Base-by-base conservation (phyloP, 2,797 vertebrate genomes). In the Muscicapa striata region DNA sequence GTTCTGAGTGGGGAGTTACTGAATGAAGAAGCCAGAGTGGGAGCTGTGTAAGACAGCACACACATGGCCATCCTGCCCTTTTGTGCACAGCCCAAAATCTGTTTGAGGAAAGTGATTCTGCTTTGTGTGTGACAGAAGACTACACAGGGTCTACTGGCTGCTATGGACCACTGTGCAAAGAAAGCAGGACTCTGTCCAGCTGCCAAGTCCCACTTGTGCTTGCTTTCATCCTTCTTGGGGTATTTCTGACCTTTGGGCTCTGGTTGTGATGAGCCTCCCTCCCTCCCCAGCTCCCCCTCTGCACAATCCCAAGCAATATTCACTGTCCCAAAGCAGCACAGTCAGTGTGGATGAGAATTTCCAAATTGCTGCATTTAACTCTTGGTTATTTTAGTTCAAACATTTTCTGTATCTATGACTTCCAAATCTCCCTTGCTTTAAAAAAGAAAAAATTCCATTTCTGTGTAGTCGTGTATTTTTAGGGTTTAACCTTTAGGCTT, bases 181-280 rank as follows among this genome's bases (percentile, higher is more conserved):
- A 87, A 79, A 82, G 61, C 45, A 74, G 57, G 45, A 38, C 52
- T 79, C 67, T 77, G 51, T 79, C 51, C 3, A 15, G 34, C 67
- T 80, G 52, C 68, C 84, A 82, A 63, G 52, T 70, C 59, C 57
- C 16, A 19, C 67, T 84, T 49, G 16, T 77, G 38, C 68, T 61
- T 80, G 52, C 61, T 70, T 87, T 93, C 38, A 59, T 87, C 48
- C 78, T 87, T 58, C 13, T 48, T 80, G 82, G 77, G 75, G 78
- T 92, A 70, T 64, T 96, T 94, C 89, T 93, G 91, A 90, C 75
- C 92, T 91, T 76, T 84, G 72, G 84, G 63, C 29, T 80, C 51
- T 18, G 27, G 32, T 30, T 79, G 16, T 76, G 69, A 55, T 0
- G 1, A 82, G 20, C 13, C 7, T 62, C 9, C 36, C 41, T 72